A percentile compares a stretch with the other conserved stretches of the same genome.
Evolutionary conservation across 2,888 invertebrate species (phyloP).

Genomic region (Dicyrtoma fusca): DNA sequence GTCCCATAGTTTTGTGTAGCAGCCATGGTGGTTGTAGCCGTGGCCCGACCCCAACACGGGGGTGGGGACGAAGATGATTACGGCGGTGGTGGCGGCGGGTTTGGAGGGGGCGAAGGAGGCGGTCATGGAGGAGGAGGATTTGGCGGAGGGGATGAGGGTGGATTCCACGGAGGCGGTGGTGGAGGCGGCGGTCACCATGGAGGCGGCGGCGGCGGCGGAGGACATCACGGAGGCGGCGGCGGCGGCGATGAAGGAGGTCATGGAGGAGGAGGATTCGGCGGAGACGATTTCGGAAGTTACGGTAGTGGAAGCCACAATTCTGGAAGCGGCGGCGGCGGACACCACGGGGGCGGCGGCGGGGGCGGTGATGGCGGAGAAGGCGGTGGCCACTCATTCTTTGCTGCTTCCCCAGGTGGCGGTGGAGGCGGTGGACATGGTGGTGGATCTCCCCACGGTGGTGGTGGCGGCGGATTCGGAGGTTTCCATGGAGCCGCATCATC

Average conservation of each 20-base stretch:
- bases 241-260: slow-evolving; percentile 29
- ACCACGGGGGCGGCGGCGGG: slow-evolving; percentile 34
- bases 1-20: slow-evolving; percentile 45
- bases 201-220: slow-evolving; percentile 20
- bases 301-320: slow-evolving; percentile 29
- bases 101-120: slow-evolving; percentile 15
- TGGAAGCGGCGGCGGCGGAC: slow-evolving; percentile 35
- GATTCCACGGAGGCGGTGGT: neutral
- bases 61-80: slow-evolving; percentile 43
- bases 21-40: slow-evolving; percentile 39
- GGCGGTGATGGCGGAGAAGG: slow-evolving; percentile 31
- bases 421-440: slow-evolving; percentile 18
- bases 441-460: slow-evolving; percentile 1
- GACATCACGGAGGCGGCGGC: slow-evolving; percentile 17
- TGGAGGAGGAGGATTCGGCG: slow-evolving; percentile 19
- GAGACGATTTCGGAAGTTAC: slow-evolving; percentile 35
- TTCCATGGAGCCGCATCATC: slow-evolving; percentile 34
- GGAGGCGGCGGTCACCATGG: slow-evolving; percentile 25
- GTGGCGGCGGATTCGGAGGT: slow-evolving; percentile 31
- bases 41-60: slow-evolving; percentile 47
- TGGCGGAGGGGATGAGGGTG: slow-evolving; percentile 18
- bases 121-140: slow-evolving; percentile 31
- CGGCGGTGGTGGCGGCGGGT: slow-evolving; percentile 36
- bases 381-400: slow-evolving; percentile 36
- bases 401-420: slow-evolving; percentile 39